phyloP scores from a whole-genome alignment of 2,797 vertebrate species.

The Carcharodon carcharias region DNA sequence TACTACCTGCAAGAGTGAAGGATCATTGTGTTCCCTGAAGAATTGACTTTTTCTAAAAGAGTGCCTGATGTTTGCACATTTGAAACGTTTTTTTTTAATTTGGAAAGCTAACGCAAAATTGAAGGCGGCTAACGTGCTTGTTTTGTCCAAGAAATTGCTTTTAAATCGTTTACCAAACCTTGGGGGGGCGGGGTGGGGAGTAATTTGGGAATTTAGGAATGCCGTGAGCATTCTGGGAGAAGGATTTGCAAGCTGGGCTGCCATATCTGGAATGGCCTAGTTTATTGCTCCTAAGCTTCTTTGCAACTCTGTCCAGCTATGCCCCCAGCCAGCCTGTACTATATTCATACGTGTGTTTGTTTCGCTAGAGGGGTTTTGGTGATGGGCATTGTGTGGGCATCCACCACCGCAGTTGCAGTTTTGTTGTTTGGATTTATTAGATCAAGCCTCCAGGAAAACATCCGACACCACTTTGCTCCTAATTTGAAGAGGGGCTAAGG shows the following conservation, averaged over 20 bases:
- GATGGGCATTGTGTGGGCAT: not conserved
- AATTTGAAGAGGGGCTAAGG: not conserved
- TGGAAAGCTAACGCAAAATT: not conserved
- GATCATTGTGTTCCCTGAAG: not conserved
- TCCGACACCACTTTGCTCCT: not conserved
- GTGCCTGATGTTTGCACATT: not conserved
- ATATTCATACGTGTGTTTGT: not conserved
- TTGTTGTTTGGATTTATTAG: not conserved
- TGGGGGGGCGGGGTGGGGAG: not conserved
- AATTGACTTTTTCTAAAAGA: not conserved
- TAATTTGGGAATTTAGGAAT: not conserved
- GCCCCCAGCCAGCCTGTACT: not conserved
- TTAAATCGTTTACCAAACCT: not conserved
- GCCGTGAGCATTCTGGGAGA: not conserved
- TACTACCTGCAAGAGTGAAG: not conserved
- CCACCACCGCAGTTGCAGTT: not conserved
- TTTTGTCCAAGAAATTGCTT: not conserved
- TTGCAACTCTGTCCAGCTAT: not conserved
- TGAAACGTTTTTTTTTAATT: not conserved
- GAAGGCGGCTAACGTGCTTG: not conserved
- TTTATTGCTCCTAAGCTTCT: not conserved
- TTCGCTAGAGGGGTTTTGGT: not conserved
- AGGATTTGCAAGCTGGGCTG: not conserved
- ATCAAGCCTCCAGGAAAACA: not conserved
- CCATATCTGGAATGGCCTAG: not conserved